Evolutionary conservation across 2,113 vertebrate species (phyloP).

Genomic region (Gallinago paraguaiae): DNA sequence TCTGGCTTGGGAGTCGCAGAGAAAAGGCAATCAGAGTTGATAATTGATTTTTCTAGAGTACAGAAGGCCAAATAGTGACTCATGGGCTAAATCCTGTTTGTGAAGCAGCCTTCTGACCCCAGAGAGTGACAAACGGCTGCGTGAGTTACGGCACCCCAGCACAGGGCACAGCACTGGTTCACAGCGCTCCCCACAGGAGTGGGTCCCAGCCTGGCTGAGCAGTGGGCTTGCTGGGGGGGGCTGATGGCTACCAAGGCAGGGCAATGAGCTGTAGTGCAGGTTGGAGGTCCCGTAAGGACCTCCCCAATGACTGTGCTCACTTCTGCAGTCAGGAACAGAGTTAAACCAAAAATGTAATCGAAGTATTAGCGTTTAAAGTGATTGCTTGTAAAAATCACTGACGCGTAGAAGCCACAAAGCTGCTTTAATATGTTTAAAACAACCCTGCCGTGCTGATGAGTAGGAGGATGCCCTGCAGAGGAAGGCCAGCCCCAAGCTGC

Average conservation of each 20-base stretch:
- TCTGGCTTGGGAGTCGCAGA: not conserved
- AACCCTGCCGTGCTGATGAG: rapidly evolving
- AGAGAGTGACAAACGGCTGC: not conserved
- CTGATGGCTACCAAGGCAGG: not conserved
- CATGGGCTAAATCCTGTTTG: not conserved
- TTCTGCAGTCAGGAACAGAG: not conserved
- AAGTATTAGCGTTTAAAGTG: not conserved
- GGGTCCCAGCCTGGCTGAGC: not conserved
- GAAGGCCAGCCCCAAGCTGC: not conserved
- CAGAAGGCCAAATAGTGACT: conserved; percentile 31
- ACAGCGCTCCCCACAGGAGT: not conserved
- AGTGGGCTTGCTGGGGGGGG: not conserved
- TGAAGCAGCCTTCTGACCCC: not conserved
- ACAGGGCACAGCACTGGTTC: not conserved
- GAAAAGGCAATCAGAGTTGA: not conserved
- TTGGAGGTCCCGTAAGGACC: not conserved
- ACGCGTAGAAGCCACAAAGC: not conserved
- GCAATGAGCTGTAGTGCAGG: not conserved
- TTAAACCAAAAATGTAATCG: rapidly evolving
- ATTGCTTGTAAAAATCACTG: not conserved
- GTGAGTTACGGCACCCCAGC: not conserved
- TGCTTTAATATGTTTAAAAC: not conserved
- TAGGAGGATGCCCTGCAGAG: not conserved
- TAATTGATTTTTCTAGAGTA: conserved; percentile 5
- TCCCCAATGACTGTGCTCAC: not conserved